Evolutionary conservation across 2,888 invertebrate species (phyloP).

Genomic region (Noctua pronuba): DNA sequence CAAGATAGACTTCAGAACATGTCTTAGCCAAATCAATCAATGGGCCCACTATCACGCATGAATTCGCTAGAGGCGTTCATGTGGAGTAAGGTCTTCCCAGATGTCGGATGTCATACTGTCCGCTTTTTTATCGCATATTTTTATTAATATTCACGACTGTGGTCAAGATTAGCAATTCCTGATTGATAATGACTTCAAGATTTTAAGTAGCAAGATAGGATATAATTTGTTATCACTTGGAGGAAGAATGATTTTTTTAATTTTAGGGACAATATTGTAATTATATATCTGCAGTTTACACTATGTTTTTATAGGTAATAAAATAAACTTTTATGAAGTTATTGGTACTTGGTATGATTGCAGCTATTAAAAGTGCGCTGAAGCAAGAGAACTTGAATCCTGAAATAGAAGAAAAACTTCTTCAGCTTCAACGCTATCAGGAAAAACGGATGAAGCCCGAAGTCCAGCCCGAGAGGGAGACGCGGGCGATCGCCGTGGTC

Average conservation of each 20-base stretch:
- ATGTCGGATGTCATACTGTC: not conserved
- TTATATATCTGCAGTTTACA: not conserved
- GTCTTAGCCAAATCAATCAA: not conserved
- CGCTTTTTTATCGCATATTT: not conserved
- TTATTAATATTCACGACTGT: not conserved
- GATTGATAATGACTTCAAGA: too few relatives aligned
- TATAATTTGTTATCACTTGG: too few relatives aligned
- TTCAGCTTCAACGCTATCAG: conserved; percentile 96
- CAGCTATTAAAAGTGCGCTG: conserved; percentile 97
- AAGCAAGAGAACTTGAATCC: conserved; percentile 97
- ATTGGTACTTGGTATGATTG: conserved; percentile 39
- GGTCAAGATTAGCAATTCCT: not conserved
- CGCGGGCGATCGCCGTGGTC: conserved; percentile 72
- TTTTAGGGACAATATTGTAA: not conserved
- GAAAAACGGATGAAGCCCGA: conserved; percentile 94
- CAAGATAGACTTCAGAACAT: not conserved
- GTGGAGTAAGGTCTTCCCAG: not conserved
- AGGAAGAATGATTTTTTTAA: too few relatives aligned
- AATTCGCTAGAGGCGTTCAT: not conserved
- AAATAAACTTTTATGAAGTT: not conserved
- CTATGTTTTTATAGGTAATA: not conserved
- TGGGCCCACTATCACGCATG: not conserved
- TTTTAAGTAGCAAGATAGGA: too few relatives aligned
- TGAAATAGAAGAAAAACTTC: conserved; percentile 97
- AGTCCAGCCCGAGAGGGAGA: conserved; percentile 80